Base-by-base conservation (phyloP, 2,888 invertebrate genomes). In the Poecilus cupreus region DNA sequence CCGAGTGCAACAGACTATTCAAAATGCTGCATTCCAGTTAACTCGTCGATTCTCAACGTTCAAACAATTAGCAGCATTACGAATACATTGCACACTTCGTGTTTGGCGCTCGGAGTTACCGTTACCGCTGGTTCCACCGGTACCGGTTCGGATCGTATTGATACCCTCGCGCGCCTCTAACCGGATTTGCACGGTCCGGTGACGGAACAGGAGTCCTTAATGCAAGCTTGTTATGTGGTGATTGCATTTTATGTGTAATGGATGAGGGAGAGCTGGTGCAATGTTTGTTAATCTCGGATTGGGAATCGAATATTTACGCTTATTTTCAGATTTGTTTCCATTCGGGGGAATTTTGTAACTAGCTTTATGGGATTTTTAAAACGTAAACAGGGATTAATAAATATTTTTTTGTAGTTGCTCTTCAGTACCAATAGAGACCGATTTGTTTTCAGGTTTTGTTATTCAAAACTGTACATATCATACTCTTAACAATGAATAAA, bases 301-400 rank as follows among this genome's bases (percentile, higher is more conserved):
- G 37, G 3, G 32, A 68, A 68, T 37, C 32, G 37, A 68, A 68
- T 68, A 68, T 68, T 37, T 37, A 68, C 64, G 32, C 64, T 37
- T 37, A 68, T 68, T 68, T 68, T 68, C 64, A 18, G 64, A 68
- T 68, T 68, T 68, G 64, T 68, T 68, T 68, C 64, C 37, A 37
- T 60, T n/a, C 32, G 64, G 16, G 64, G 64, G 37, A 68, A 51
- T 24, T 22, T 60, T 22, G n/a, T 60, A 26, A 60, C 60, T 60
- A 68, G 64, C 64, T 68, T 37, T 68, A 18, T 32, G 64, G 64
- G 64, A 68, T 32, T 68, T 68, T 68, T 68, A 68, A 51, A 68
- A 39, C 64, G 64, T 68, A 68, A 68, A 68, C 37, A 68, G 64
- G 64, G 37, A 68, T 68, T 68, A 68, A 68, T 68, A 68, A 68